phyloP scores from a whole-genome alignment of 2,113 vertebrate genomes.

The Ciconia maguari region DNA sequence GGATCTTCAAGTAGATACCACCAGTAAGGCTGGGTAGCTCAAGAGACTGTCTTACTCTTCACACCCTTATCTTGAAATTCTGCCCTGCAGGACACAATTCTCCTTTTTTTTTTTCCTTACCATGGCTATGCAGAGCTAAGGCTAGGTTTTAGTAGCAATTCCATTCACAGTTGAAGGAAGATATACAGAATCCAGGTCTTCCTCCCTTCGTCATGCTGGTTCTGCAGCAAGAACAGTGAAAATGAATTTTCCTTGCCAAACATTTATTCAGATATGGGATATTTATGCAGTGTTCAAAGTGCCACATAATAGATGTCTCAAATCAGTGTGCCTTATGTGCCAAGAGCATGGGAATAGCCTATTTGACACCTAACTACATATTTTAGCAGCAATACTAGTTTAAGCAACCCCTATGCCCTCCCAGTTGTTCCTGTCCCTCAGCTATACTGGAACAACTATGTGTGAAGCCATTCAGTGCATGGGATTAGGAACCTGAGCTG shows the following conservation, averaged over 20 bases:
- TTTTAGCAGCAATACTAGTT: not conserved
- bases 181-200: not conserved
- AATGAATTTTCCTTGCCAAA: not conserved
- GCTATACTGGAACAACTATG: not conserved
- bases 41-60: not conserved
- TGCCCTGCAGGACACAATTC: not conserved
- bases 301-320: not conserved
- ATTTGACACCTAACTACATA: not conserved
- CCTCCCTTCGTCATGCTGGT: not conserved
- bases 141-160: not conserved
- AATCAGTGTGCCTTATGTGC: not conserved
- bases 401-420: not conserved
- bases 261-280: not conserved
- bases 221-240: not conserved
- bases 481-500: not conserved
- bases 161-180: not conserved
- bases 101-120: not conserved
- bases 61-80: not conserved
- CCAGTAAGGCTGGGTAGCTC: not conserved
- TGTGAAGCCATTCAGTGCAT: not conserved
- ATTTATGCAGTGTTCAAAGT: not conserved
- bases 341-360: not conserved
- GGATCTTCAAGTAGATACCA: not conserved
- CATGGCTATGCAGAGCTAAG: not conserved
- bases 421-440: not conserved